Evolutionary conservation across 2,888 invertebrate genomes (phyloP).

Genomic region (Chloroclysta siterata): DNA sequence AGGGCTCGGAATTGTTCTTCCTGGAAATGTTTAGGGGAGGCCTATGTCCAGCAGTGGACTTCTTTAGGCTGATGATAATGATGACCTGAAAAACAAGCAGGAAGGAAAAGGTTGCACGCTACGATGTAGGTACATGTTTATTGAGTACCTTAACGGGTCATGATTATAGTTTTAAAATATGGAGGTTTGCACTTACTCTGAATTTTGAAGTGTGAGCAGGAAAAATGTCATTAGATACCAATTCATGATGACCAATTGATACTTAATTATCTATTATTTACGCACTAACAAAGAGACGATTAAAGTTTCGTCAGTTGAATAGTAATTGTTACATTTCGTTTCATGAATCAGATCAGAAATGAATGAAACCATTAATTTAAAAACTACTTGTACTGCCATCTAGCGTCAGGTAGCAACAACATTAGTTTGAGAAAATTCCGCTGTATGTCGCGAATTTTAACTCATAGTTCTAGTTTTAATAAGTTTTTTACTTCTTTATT

Average conservation of each 20-base stretch:
- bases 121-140: too few species aligned
- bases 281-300: not conserved
- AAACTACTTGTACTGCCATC: slow-evolving; percentile 35
- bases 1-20: too few species aligned
- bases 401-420: slow-evolving; percentile 40
- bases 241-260: not conserved
- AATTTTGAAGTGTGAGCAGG: not conserved
- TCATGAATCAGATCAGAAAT: too few species aligned
- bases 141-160: too few species aligned
- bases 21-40: too few species aligned
- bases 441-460: slow-evolving; percentile 17
- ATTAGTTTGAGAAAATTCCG: slow-evolving; percentile 34
- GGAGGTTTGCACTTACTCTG: not conserved
- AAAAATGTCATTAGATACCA: not conserved
- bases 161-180: too few species aligned
- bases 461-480: not conserved
- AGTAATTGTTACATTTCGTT: not conserved
- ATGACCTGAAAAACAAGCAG: too few species aligned
- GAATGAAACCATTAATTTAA: too few species aligned
- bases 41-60: too few species aligned
- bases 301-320: not conserved
- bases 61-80: too few species aligned
- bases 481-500: not conserved
- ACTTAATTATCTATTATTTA: not conserved
- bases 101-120: too few species aligned